These are phyloP conservation scores for Quadroppia sp. DNA, from an alignment of 2,888 invertebrate species.

Conservation along the genomic window DNA sequence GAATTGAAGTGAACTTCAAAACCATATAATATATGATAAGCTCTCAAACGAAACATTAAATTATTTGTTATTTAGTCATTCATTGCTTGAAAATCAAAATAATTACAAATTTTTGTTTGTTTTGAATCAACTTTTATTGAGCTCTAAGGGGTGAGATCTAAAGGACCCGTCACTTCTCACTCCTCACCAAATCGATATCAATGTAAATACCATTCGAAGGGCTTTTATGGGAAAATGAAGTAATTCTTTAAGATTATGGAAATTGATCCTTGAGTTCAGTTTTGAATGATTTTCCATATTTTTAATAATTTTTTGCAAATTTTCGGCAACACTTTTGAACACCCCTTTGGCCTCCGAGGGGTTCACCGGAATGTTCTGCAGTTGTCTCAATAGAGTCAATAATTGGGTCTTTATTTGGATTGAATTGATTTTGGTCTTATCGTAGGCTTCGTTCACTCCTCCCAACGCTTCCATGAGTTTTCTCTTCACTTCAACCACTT, in stretches of 20 bases:
- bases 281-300: background rate
- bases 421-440: background rate
- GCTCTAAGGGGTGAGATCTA: background rate
- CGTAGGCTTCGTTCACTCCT: background rate
- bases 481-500: background rate
- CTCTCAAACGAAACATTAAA: too few species aligned
- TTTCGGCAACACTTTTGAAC: background rate
- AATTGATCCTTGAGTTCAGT: background rate
- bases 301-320: background rate
- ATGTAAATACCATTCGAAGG: background rate
- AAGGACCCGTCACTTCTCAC: too few species aligned
- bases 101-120: too few species aligned
- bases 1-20: too few species aligned
- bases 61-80: too few species aligned
- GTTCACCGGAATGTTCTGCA: background rate
- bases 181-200: constrained; percentile 3
- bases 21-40: too few species aligned
- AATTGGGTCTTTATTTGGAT: background rate
- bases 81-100: too few species aligned
- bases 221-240: background rate
- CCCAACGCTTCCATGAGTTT: background rate
- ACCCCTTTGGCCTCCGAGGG: background rate
- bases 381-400: background rate
- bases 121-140: background rate
- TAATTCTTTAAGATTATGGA: background rate